Conservation (phyloP, 2,797 vertebrate species). For the Anguilla anguilla region DNA sequence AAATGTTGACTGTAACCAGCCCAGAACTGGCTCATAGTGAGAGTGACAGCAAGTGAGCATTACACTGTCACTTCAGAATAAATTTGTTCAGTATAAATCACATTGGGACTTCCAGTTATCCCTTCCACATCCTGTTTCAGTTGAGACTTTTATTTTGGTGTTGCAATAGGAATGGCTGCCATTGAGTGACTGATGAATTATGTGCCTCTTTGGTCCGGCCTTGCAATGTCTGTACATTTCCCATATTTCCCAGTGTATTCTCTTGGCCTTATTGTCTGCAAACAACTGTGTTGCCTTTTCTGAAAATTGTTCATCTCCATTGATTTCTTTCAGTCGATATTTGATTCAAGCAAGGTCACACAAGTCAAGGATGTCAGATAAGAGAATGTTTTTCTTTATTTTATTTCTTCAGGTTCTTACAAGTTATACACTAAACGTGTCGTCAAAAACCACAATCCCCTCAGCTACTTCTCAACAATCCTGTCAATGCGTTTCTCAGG, state of each 20-base stretch:
- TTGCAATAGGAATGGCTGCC: background rate
- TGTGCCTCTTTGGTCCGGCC: background rate
- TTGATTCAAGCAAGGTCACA: background rate
- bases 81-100: background rate
- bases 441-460: too few relatives aligned
- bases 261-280: background rate
- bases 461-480: too few relatives aligned
- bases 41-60: constrained; percentile 40
- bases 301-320: background rate
- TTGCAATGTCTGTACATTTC: background rate
- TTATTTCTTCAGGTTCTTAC: background rate
- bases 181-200: constrained; percentile 9
- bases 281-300: background rate
- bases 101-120: background rate
- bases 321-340: background rate
- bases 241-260: background rate
- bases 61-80: constrained; percentile 47
- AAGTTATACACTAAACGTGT: too few relatives aligned
- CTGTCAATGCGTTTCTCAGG: too few relatives aligned
- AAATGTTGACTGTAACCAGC: background rate
- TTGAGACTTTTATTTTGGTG: background rate
- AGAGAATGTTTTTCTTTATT: background rate
- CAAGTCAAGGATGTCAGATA: background rate
- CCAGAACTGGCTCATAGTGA: too few relatives aligned
- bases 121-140: background rate